Evolutionary conservation across 2,113 vertebrate species (phyloP).

Genomic region (Galeopterus variegatus): DNA sequence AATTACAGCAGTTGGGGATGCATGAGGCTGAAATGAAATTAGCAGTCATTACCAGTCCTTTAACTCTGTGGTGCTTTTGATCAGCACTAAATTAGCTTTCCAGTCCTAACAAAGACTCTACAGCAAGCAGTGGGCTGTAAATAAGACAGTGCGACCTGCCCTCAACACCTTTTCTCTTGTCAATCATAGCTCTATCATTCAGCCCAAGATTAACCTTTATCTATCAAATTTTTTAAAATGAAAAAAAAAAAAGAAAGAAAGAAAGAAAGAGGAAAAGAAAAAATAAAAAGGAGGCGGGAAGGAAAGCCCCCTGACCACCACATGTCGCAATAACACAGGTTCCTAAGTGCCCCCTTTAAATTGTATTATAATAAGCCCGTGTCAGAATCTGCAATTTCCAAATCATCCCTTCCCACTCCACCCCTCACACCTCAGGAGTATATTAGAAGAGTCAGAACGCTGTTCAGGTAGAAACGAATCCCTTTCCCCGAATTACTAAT

Average conservation of each 20-base stretch:
- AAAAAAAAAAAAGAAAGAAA: neutral
- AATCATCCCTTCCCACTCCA: constrained; percentile 43
- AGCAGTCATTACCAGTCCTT: constrained; percentile 94
- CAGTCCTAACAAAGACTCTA: constrained; percentile 92
- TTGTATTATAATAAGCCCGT: constrained; percentile 79
- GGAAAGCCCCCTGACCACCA: constrained; percentile 76
- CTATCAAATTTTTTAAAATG: constrained; percentile 85
- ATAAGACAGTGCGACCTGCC: constrained; percentile 93
- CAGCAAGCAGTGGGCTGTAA: constrained; percentile 93
- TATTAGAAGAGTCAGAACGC: constrained; percentile 31
- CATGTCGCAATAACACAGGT: constrained; percentile 77
- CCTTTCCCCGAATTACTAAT: neutral
- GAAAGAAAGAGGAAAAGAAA: constrained; percentile 46
- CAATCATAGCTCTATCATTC: constrained; percentile 92
- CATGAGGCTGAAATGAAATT: constrained; percentile 94
- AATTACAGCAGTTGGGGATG: constrained; percentile 93
- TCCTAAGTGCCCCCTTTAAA: constrained; percentile 77
- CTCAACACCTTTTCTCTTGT: constrained; percentile 92
- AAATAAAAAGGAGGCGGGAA: neutral
- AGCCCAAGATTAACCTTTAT: constrained; percentile 92
- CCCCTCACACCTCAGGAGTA: neutral
- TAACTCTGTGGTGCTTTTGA: constrained; percentile 94
- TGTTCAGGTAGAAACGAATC: constrained; percentile 60
- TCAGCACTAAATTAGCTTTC: constrained; percentile 94
- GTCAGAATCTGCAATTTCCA: constrained; percentile 83